Evolutionary conservation across 2,888 invertebrate species (phyloP).

Genomic region (Xestia rhomboidea): DNA sequence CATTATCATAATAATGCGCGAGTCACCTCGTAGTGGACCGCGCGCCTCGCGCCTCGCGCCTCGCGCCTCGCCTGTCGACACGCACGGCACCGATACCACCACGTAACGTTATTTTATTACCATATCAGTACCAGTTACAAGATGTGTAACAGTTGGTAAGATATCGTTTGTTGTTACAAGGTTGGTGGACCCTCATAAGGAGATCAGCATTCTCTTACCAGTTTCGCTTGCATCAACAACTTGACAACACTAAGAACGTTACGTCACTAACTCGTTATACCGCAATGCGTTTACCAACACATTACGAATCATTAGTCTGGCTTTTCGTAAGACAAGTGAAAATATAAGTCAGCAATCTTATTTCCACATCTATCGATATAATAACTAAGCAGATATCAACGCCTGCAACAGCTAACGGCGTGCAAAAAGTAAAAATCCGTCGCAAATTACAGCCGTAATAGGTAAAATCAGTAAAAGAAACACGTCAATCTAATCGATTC

Average conservation of each 20-base stretch:
- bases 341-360: conserved; percentile 10
- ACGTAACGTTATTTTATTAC: conserved; percentile 62
- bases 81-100: conserved; percentile 63
- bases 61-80: conserved; percentile 76
- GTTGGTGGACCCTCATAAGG: conserved; percentile 20
- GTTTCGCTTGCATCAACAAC: neutral
- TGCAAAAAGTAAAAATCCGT: conserved; percentile 58
- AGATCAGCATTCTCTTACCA: conserved; percentile 6
- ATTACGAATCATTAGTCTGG: neutral
- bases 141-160: conserved; percentile 58
- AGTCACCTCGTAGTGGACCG: conserved; percentile 82
- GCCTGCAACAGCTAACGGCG: conserved; percentile 29
- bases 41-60: conserved; percentile 68
- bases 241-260: neutral
- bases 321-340: conserved; percentile 10
- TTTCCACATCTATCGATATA: conserved; percentile 45
- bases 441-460: conserved; percentile 71
- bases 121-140: conserved; percentile 62
- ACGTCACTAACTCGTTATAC: neutral
- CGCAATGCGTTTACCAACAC: neutral
- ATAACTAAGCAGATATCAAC: conserved; percentile 22
- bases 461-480: conserved; percentile 81
- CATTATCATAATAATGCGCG: conserved; percentile 90
- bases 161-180: conserved; percentile 44
- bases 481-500: conserved; percentile 86